Evolutionary conservation across 2,888 invertebrate species (phyloP).

Genomic region (Pachycephus smyrnensis): DNA sequence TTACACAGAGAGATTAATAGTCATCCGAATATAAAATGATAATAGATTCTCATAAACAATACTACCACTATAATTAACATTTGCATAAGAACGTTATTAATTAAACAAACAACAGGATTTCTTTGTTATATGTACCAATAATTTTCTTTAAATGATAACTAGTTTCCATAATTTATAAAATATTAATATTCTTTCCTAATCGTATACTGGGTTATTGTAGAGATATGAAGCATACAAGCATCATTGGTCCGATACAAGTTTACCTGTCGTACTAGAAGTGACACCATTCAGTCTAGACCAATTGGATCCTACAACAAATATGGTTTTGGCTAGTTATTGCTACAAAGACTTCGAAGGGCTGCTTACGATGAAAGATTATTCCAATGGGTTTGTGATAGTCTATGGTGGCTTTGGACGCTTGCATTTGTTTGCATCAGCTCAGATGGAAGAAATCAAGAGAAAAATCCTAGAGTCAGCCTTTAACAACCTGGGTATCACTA

Average conservation of each 20-base stretch:
- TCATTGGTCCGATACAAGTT: slow-evolving; percentile 94
- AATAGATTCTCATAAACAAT: background rate
- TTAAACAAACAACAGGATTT: background rate
- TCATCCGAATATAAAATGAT: background rate
- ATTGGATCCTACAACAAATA: slow-evolving; percentile 87
- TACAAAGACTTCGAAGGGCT: slow-evolving; percentile 89
- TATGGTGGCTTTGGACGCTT: slow-evolving; percentile 92
- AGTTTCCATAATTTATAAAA: slow-evolving; percentile 1
- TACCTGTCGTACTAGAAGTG: slow-evolving; percentile 90
- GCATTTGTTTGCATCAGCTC: slow-evolving; percentile 89
- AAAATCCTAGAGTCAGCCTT: slow-evolving; percentile 87
- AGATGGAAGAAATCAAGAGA: slow-evolving; percentile 88
- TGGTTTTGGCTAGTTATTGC: slow-evolving; percentile 83
- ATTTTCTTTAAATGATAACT: slow-evolving; percentile 11
- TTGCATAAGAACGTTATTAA: background rate
- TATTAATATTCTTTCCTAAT: slow-evolving; percentile 15
- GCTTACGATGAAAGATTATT: slow-evolving; percentile 85
- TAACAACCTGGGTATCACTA: slow-evolving; percentile 82
- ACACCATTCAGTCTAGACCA: slow-evolving; percentile 94
- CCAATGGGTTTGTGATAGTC: slow-evolving; percentile 93
- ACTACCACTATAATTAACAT: background rate
- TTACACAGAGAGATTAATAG: background rate
- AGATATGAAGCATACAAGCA: slow-evolving; percentile 92
- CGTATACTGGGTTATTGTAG: slow-evolving; percentile 66
- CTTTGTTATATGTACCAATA: background rate